These are phyloP conservation scores for Hyles lineata DNA, from an alignment of 2,888 invertebrate species.

Conservation along the genomic window DNA sequence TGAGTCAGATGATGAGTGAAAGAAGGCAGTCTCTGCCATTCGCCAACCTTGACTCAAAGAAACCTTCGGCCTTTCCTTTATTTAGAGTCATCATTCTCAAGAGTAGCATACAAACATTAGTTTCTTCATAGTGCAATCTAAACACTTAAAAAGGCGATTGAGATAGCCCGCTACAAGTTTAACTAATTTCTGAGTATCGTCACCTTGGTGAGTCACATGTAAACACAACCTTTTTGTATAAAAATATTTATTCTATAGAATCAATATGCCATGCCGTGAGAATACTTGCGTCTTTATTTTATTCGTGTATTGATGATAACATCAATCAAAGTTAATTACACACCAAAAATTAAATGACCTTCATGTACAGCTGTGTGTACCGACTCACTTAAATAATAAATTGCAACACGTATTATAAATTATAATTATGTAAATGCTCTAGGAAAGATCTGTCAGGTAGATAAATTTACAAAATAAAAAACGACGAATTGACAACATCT, in stretches of 20 bases:
- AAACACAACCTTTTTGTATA: constrained; percentile 6
- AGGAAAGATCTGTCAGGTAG: too few species aligned
- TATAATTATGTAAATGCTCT: too few species aligned
- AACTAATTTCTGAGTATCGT: neutral
- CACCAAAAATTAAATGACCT: neutral
- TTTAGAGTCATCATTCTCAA: too few species aligned
- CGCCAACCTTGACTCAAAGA: too few species aligned
- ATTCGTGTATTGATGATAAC: neutral
- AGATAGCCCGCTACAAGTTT: neutral
- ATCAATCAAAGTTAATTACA: constrained; percentile 3
- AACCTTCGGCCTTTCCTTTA: too few species aligned
- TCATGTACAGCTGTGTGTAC: neutral
- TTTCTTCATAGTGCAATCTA: neutral
- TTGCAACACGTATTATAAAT: neutral
- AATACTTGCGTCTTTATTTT: neutral
- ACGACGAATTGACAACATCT: too few species aligned
- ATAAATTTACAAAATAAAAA: too few species aligned
- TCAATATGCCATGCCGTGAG: neutral
- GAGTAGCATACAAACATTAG: too few species aligned
- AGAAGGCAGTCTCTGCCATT: too few species aligned
- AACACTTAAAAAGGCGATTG: neutral
- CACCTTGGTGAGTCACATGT: constrained; percentile 1
- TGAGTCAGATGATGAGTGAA: too few species aligned
- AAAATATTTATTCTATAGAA: neutral
- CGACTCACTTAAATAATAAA: neutral